Conservation (phyloP, 2,113 vertebrate species). For the Chunga burmeisteri region DNA sequence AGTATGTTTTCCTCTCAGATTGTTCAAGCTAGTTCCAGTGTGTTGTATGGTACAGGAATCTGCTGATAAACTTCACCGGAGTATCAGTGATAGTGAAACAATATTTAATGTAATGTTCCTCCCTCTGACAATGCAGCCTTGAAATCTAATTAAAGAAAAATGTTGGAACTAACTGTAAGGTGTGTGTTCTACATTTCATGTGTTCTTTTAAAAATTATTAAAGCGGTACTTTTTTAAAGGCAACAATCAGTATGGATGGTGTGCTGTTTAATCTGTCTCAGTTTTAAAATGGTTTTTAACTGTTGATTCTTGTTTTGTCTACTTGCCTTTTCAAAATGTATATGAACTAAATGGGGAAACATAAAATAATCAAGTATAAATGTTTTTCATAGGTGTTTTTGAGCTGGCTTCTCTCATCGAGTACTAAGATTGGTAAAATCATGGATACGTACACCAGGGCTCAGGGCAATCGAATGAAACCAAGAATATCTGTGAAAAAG, state of each 20-base stretch:
- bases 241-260: not conserved
- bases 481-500: constrained; percentile 83
- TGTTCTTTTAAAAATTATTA: not conserved
- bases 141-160: not conserved
- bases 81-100: not conserved
- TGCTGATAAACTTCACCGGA: not conserved
- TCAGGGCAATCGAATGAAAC: constrained; percentile 77
- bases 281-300: not conserved
- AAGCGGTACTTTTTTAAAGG: not conserved
- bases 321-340: not conserved
- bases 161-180: not conserved
- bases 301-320: not conserved
- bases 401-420: not conserved
- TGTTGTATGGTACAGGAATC: rapidly evolving
- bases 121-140: rapidly evolving
- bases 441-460: constrained; percentile 85
- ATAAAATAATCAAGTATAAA: not conserved
- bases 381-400: constrained; percentile 49
- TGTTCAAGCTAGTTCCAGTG: not conserved
- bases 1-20: rapidly evolving
- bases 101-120: not conserved
- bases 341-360: not conserved
- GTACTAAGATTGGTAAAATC: not conserved
- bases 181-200: not conserved
- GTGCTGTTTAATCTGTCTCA: not conserved